Conservation (phyloP, 1,140 invertebrate species). For the Drosophila trapezifrons region DNA sequence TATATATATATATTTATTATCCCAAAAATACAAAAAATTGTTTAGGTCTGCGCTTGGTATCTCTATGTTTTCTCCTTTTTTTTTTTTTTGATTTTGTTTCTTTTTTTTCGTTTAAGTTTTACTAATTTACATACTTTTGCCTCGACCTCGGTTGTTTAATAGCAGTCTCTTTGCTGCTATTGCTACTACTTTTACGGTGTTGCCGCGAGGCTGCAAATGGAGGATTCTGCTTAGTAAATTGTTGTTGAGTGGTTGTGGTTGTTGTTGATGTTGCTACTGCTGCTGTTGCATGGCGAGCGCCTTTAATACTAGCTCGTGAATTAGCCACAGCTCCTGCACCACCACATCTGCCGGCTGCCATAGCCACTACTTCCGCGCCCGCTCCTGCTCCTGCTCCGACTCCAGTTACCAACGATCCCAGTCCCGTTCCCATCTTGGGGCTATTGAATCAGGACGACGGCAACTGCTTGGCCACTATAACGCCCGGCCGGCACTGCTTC, state of each 20-base stretch:
- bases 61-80: slow-evolving; percentile 16
- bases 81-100: slow-evolving; percentile 13
- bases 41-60: slow-evolving; percentile 46
- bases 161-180: slow-evolving; percentile 37
- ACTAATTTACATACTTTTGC: slow-evolving; percentile 49
- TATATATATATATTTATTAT: slow-evolving; percentile 18
- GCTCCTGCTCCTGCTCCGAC: slow-evolving; percentile 1
- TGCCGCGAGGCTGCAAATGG: slow-evolving; percentile 44
- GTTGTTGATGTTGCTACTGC: slow-evolving; percentile 10
- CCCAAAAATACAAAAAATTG: slow-evolving; percentile 55
- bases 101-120: slow-evolving; percentile 21
- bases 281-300: slow-evolving; percentile 46
- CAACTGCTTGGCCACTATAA: slow-evolving; percentile 92
- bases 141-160: slow-evolving; percentile 46
- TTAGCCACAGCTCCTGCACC: slow-evolving; percentile 30
- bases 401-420: slow-evolving; percentile 11
- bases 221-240: slow-evolving; percentile 52
- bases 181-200: slow-evolving; percentile 49
- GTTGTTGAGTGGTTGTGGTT: slow-evolving; percentile 42
- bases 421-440: slow-evolving; percentile 41
- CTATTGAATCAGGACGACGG: slow-evolving; percentile 82
- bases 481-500: slow-evolving; percentile 91
- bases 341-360: slow-evolving; percentile 29
- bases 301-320: slow-evolving; percentile 64
- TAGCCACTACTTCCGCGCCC: slow-evolving; percentile 18